Evolutionary conservation across 2,113 vertebrate genomes (phyloP).

Genomic region (Salvator merianae): DNA sequence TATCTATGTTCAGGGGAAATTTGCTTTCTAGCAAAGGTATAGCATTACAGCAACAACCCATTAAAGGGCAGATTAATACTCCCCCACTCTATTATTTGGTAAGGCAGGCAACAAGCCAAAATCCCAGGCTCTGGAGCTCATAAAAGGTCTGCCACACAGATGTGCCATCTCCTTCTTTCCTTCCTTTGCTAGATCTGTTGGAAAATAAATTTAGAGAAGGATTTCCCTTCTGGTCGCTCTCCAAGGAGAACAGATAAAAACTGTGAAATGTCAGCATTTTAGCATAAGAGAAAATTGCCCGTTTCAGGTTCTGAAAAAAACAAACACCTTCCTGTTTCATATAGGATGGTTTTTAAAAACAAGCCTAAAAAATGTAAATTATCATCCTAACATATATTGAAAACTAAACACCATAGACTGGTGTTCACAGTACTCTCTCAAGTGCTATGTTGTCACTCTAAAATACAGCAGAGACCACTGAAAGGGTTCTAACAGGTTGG

Average conservation of each 20-base stretch:
- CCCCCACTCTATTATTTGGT: background rate
- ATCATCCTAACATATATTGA: background rate
- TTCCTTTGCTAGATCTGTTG: background rate
- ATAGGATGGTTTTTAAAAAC: background rate
- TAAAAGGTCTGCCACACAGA: background rate
- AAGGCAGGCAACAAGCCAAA: background rate
- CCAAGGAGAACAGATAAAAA: background rate
- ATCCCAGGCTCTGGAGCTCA: background rate
- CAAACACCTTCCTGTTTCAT: background rate
- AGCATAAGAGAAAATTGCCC: background rate
- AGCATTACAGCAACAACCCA: background rate
- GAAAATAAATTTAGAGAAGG: background rate
- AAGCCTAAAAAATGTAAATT: background rate
- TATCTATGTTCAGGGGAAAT: background rate
- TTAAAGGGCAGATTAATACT: background rate
- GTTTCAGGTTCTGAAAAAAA: background rate
- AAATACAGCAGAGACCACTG: too few relatives aligned
- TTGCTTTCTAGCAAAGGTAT: background rate
- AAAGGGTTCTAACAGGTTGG: too few relatives aligned
- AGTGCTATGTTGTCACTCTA: background rate
- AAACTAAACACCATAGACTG: too few relatives aligned
- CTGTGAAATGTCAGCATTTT: background rate
- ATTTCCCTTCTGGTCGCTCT: slow-evolving; percentile 29
- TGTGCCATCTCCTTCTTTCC: background rate
- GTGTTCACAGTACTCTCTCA: background rate